Evolutionary conservation across 2,797 vertebrate species (phyloP), one percentile per base, ranked within the genome.

Genomic region (Gallirallus australis): DNA sequence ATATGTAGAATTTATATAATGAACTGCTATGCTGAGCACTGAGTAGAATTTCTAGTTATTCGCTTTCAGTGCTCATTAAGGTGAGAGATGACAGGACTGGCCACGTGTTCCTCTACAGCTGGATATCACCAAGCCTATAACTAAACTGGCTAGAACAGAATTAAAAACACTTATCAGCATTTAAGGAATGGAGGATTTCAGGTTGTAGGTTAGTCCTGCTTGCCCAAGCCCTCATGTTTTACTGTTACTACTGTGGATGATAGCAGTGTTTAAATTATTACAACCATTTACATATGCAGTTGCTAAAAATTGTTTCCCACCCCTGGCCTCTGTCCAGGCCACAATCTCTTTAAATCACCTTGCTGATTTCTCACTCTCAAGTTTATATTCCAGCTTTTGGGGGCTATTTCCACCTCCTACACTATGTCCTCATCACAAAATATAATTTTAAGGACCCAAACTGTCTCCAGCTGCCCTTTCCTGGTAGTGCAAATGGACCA

Each of bases 61-160:
- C 35, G 17, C 91, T 91, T 96, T 97, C 91, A 86, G 89, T 97
- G 96, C 95, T 98, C 96, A 97, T 98, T 97, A 97, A 95, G 90
- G 94, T 95, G 85, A 93, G 83, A 96, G 94, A 96, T 97, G 97
- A 97, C 96, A 97, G 72, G 89, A 78, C 31, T 52, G 95, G 81
- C 94, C 75, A 87, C 75, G 65, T 91, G 95, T 78, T 94, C 92
- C 68, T 53, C 93, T 98, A 39, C 79, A 86, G 70, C 83, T 79
- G 94, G 95, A 83, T 86, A 92, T 94, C 96, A 93, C 70, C 37
- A 42, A 91, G 94, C 78, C 93, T 94, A 95, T 94, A 97, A 96
- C 91, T 94, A 96, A 89, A 83, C 85, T 65, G 83, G 90, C 82
- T 64, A 71, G 81, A 92, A 86, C 47, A 94, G 95, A 96, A 96